Conservation (phyloP, 2,113 vertebrate species). For the Uropsilus gracilis region DNA sequence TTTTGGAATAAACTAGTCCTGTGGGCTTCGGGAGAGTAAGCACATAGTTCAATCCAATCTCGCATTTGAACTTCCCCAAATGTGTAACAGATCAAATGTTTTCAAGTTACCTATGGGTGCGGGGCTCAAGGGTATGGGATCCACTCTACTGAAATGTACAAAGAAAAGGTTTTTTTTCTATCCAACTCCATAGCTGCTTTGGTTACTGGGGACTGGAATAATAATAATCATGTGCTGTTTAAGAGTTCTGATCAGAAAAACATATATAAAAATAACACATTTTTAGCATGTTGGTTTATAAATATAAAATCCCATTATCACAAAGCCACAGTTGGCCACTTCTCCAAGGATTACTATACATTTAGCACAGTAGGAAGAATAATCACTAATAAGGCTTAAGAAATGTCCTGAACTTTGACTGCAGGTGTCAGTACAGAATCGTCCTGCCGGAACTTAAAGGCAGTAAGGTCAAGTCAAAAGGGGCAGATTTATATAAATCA, state of each 20-base stretch:
- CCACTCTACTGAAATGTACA: not conserved
- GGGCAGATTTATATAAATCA: conserved; percentile 60
- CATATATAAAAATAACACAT: conserved; percentile 66
- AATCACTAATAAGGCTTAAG: conserved; percentile 57
- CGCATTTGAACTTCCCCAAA: not conserved
- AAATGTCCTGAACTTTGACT: conserved; percentile 58
- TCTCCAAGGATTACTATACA: conserved; percentile 61
- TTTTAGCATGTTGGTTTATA: conserved; percentile 72
- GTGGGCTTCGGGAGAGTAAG: not conserved
- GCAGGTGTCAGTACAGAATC: not conserved
- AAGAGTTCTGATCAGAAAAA: conserved; percentile 50
- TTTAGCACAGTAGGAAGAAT: conserved; percentile 66
- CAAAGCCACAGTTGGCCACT: conserved; percentile 64
- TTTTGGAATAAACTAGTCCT: not conserved
- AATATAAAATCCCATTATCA: conserved; percentile 77
- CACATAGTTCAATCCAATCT: not conserved
- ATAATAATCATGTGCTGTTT: conserved; percentile 31
- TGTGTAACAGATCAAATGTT: not conserved
- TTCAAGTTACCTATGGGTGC: not conserved
- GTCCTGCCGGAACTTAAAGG: conserved; percentile 23
- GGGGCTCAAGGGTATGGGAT: not conserved
- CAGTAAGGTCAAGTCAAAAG: conserved; percentile 45
- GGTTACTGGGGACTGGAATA: conserved; percentile 3
- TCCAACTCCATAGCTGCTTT: not conserved
- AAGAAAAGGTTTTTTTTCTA: not conserved